Percentiles rank a stretch among this genome's conserved stretches.
These are phyloP conservation scores for Microplitis deprimator DNA, from an alignment of 2,888 invertebrate genomes.

Conservation along the genomic window DNA sequence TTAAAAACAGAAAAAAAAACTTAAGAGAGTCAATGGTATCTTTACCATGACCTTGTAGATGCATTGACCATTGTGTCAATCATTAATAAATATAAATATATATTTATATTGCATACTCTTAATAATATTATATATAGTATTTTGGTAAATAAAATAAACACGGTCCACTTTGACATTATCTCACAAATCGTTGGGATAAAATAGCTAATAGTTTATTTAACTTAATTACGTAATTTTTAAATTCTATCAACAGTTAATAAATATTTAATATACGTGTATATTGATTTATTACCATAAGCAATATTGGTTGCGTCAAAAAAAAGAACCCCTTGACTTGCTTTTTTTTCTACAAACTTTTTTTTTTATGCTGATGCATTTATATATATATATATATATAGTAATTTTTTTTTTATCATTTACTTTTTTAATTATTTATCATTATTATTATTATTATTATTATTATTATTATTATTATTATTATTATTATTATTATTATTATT, in stretches of 20 bases:
- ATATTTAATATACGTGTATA: slow-evolving; percentile 2
- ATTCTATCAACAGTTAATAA: slow-evolving; percentile 19
- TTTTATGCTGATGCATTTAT: neutral
- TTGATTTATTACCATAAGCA: slow-evolving; percentile 15
- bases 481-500: slow-evolving; percentile 11
- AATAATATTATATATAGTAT: slow-evolving; percentile 10
- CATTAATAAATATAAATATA: slow-evolving; percentile 5
- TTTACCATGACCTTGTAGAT: slow-evolving; percentile 37
- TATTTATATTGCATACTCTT: too few species aligned
- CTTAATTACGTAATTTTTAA: slow-evolving; percentile 31
- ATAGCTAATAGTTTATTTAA: slow-evolving; percentile 4
- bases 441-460: slow-evolving; percentile 1
- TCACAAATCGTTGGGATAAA: slow-evolving; percentile 26
- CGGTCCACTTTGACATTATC: slow-evolving; percentile 33
- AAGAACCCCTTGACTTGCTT: neutral
- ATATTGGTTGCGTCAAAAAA: slow-evolving; percentile 19
- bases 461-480: slow-evolving; percentile 6
- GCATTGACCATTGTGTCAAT: slow-evolving; percentile 25
- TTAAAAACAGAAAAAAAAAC: neutral
- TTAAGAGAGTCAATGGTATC: slow-evolving; percentile 28
- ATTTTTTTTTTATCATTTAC: neutral
- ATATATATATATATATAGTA: neutral
- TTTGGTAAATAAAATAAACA: slow-evolving; percentile 30
- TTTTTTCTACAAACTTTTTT: neutral
- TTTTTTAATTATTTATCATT: neutral